Evolutionary conservation across 2,888 invertebrate genomes (phyloP), one percentile per base, ranked within the genome.

Genomic region (Stenodema calcarata): DNA sequence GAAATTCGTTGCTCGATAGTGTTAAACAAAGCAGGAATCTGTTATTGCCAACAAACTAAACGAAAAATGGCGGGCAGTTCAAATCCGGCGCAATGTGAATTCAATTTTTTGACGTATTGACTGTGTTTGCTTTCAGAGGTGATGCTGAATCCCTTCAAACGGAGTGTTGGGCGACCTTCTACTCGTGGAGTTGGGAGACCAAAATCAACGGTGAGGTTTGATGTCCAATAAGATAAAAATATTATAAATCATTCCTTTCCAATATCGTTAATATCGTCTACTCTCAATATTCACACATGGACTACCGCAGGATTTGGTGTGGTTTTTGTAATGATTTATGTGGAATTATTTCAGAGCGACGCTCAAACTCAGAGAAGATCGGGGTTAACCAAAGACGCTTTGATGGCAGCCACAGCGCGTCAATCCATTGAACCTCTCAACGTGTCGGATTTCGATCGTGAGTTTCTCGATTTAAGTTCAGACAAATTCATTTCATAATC

Each of bases 341-440:
- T 47, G 27, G 28, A 18, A 28, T 30, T 7, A 50, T 80, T 80
- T 80, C 54, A 80, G 80, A 23, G 50, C 30, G 62, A 80, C n/a
- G 80, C n/a, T 1, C 80, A 44, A 4, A 42, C 3, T n/a, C 62
- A 50, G 7, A 27, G 54, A 41, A 28, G 62, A 28, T 54, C 80
- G 7, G 62, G 62, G 4, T 6, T 62, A 44, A 28, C 78, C 27
- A 80, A 80, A 50, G 80, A 47, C 16, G 78, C 78, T 18, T 44
- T 73, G 35, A 44, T 75, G 75, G 35, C 18, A 0, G 35, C 41
- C 75, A 75, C 35, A 18, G 9, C 80, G 2, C 80, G 86, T 12
- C 87, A 85, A 27, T 81, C 85, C 23, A 86, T 87, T n/a, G 87
- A 87, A 80, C 79, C 80, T 75, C 86, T 87, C 42, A 85, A 86